Base-by-base conservation (phyloP, 2,113 vertebrate species). In the Perca flavescens region DNA sequence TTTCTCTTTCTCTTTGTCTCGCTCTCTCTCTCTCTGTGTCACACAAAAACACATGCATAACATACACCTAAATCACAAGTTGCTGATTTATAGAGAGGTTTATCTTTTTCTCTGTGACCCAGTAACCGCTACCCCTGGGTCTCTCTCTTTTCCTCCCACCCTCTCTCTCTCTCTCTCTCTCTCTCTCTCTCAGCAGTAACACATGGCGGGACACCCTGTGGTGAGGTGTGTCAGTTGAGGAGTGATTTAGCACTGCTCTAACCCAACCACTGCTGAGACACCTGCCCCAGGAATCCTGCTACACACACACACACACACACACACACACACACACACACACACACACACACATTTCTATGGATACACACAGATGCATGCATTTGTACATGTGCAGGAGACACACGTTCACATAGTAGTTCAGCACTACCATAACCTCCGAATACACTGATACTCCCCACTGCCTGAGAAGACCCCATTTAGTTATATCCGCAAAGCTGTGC, bases 181-280 rank as follows among this genome's bases (percentile, higher is more conserved):
- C 74, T 57, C 80, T 61, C 74, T 57, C 69, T 69, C 86, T 67
- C 77, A 81, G 79, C 90, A 79, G 94, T 92, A 95, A 94, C 93
- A 95, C 95, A 94, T 95, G 91, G 93, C 79, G 79, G 90, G 94
- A 94, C 93, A 91, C 92, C 93, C 91, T 80, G 89, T 88, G 86
- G 94, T 94, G 94, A 91, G 89, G 90, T 89, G 81, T 94, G 92
- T 90, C 92, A 91, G 85, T 90, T 91, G 86, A 84, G 93, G 91
- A 95, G 92, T 96, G 95, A 95, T 96, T 94, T 94, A 92, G 94
- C 54, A 36, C 75, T 76, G 89, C 84, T 93, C 61, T 88, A 83
- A 86, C 85, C 86, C 65, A 86, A 87, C 91, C 91, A 92, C 93
- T 93, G 88, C 93, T 90, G 91, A 90, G 90, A 93, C 94, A 96